phyloP scores from a whole-genome alignment of 2,797 vertebrate genomes.

The Taenioides sp. region DNA sequence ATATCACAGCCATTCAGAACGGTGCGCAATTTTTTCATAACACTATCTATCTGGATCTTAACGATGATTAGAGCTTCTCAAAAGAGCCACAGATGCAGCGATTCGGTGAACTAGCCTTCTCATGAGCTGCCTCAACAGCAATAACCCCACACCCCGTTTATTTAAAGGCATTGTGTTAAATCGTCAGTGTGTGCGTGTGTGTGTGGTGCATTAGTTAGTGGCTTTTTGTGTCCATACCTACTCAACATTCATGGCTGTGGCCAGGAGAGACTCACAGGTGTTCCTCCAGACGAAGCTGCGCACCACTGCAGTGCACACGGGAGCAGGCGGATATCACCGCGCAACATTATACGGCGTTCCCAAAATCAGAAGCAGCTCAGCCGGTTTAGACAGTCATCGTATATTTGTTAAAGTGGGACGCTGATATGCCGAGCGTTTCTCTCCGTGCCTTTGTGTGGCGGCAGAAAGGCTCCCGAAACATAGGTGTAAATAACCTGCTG shows the following conservation, averaged over 20 bases:
- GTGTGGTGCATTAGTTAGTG: slow-evolving; percentile 30
- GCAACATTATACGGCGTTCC: slow-evolving; percentile 49
- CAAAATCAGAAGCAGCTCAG: slow-evolving; percentile 36
- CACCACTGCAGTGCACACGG: slow-evolving; percentile 71
- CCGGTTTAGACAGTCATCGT: neutral
- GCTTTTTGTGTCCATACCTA: slow-evolving; percentile 58
- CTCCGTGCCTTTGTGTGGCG: slow-evolving; percentile 22
- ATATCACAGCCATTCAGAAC: slow-evolving; percentile 2
- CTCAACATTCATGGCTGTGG: slow-evolving; percentile 46
- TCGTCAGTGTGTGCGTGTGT: slow-evolving; percentile 9
- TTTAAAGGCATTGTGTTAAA: neutral
- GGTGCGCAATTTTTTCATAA: neutral
- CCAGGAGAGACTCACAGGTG: slow-evolving; percentile 67
- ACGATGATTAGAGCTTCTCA: slow-evolving; percentile 11
- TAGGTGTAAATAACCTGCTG: slow-evolving; percentile 55
- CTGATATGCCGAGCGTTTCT: slow-evolving; percentile 2
- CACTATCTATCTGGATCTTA: slow-evolving; percentile 11
- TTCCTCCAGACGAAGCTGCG: slow-evolving; percentile 66
- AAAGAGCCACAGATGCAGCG: neutral
- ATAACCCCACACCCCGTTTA: neutral
- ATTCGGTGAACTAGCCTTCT: neutral
- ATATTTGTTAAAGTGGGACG: neutral
- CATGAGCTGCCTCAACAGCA: slow-evolving; percentile 8
- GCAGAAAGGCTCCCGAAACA: slow-evolving; percentile 31
- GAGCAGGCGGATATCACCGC: slow-evolving; percentile 40